Evolutionary conservation across 2,888 invertebrate species (phyloP).

Genomic region (Tetragnatha montana): DNA sequence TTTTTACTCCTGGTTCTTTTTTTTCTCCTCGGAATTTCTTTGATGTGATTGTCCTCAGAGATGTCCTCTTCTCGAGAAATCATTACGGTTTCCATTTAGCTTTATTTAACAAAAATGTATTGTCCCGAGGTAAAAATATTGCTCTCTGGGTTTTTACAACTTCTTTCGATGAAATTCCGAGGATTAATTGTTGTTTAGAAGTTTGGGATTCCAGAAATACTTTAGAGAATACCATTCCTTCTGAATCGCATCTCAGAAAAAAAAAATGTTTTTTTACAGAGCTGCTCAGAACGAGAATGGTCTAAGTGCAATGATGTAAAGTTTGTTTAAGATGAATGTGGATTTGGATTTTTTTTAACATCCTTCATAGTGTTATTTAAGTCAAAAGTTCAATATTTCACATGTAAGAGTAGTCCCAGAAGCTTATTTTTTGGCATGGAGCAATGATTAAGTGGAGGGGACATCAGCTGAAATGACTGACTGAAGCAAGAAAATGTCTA

Average conservation of each 20-base stretch:
- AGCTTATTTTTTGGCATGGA: no score
- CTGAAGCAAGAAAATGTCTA: no score
- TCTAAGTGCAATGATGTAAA: no score
- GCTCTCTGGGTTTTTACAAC: background rate
- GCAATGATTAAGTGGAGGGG: no score
- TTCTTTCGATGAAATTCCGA: background rate
- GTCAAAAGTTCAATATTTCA: no score
- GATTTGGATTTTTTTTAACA: no score
- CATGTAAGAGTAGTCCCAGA: no score
- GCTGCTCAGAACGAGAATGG: background rate
- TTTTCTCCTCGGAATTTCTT: background rate
- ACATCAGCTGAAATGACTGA: no score
- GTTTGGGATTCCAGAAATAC: constrained; percentile 1
- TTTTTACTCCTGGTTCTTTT: background rate
- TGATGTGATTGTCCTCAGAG: background rate
- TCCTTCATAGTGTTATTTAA: no score
- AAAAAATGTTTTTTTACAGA: background rate
- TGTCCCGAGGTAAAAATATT: background rate
- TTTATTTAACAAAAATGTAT: background rate
- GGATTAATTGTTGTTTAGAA: constrained; percentile 1
- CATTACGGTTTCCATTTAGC: background rate
- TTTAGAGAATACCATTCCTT: background rate
- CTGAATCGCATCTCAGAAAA: background rate
- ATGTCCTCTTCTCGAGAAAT: background rate
- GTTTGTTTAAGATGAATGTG: no score